Conservation (phyloP, 35 echinoderm and acorn worm species). For the Hemicentrotus pulcherrimus region DNA sequence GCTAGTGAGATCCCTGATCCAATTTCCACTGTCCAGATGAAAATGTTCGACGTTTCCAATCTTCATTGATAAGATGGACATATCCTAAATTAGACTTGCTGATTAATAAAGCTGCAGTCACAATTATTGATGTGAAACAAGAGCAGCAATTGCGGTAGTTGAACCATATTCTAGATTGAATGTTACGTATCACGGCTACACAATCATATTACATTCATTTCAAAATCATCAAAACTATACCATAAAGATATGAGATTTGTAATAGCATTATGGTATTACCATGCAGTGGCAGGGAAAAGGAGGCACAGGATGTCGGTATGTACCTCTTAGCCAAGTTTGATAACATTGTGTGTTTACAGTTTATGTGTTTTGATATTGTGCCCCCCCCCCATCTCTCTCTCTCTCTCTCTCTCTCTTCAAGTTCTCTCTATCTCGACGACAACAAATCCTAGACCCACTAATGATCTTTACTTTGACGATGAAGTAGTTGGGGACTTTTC, state of each 20-base stretch:
- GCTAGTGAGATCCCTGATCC: neutral
- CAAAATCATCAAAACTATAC: neutral
- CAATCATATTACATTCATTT: neutral
- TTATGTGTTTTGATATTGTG: too few relatives aligned
- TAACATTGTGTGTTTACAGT: too few relatives aligned
- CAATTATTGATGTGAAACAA: neutral
- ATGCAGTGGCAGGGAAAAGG: neutral
- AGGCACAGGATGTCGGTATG: too few relatives aligned
- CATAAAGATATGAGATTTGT: neutral
- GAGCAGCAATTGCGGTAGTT: neutral
- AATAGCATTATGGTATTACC: neutral
- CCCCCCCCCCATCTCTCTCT: too few relatives aligned
- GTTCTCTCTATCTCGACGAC: too few relatives aligned
- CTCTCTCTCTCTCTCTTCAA: too few relatives aligned
- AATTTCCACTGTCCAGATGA: neutral
- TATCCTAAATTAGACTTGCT: neutral
- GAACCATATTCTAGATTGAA: neutral
- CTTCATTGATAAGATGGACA: neutral
- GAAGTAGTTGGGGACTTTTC: too few relatives aligned
- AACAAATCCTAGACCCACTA: too few relatives aligned
- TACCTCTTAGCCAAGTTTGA: too few relatives aligned
- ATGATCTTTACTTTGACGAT: too few relatives aligned
- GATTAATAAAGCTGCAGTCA: neutral
- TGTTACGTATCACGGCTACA: too few relatives aligned
- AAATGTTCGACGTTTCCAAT: neutral